Percentiles rank a stretch among this genome's conserved stretches.
These are phyloP conservation scores for Charina bottae DNA, from an alignment of 2,113 vertebrate species.

Conservation along the genomic window DNA sequence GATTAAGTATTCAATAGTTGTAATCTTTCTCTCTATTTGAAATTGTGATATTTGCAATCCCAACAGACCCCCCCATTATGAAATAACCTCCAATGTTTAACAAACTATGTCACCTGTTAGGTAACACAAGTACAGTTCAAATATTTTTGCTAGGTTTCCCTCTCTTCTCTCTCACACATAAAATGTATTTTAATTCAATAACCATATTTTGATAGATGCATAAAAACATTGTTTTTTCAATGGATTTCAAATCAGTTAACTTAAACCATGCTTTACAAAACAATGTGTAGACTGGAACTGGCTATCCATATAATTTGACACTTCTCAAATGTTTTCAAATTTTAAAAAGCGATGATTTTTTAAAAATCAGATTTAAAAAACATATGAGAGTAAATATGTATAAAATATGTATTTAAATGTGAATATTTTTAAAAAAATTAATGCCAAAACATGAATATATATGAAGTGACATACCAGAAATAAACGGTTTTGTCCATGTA, in stretches of 20 bases:
- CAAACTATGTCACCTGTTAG: not conserved
- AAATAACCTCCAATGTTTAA: not conserved
- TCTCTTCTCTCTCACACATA: slow-evolving; percentile 1
- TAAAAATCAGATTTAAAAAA: too few species aligned
- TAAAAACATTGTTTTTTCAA: not conserved
- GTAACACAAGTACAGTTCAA: not conserved
- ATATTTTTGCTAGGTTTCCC: not conserved
- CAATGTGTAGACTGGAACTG: not conserved
- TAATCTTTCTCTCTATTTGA: slow-evolving; percentile 11
- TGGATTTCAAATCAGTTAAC: not conserved
- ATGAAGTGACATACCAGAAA: not conserved
- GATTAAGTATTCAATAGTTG: not conserved
- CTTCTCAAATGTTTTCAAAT: not conserved
- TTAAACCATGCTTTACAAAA: too few species aligned
- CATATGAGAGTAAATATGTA: not conserved
- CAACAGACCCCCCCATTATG: not conserved
- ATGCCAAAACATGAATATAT: not conserved
- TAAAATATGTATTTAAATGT: not conserved
- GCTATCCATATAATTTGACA: not conserved
- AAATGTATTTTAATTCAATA: not conserved
- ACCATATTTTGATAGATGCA: not conserved
- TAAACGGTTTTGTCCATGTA: not conserved
- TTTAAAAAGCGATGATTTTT: not conserved
- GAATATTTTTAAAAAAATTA: not conserved
- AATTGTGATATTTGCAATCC: not conserved